These are phyloP conservation scores for Sylvilagus floridanus DNA, from an alignment of 2,797 vertebrate genomes.

Conservation along the genomic window DNA sequence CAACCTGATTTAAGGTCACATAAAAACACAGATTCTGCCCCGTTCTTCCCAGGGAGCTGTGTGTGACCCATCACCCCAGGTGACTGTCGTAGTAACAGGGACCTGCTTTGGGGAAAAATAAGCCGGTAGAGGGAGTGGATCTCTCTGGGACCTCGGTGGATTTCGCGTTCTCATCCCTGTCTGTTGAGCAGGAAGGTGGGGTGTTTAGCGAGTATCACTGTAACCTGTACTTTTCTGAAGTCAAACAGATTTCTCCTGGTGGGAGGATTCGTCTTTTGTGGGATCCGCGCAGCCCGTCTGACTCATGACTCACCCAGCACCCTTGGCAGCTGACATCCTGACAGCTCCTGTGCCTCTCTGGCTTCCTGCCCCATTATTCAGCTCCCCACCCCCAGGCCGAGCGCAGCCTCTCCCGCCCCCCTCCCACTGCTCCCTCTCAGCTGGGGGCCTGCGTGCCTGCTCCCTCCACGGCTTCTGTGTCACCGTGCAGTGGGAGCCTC, in stretches of 20 bases:
- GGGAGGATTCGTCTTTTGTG: conserved; percentile 83
- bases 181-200: conserved; percentile 79
- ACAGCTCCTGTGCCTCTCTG: conserved; percentile 11
- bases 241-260: conserved; percentile 81
- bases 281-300: conserved; percentile 78
- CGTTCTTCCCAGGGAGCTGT: fast-evolving
- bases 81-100: conserved; percentile 49
- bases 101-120: background rate
- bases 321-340: conserved; percentile 66
- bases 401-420: conserved; percentile 60
- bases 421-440: conserved; percentile 54
- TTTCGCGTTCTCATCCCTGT: conserved; percentile 58
- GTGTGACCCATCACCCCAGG: background rate
- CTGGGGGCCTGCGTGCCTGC: background rate
- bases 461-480: conserved; percentile 43
- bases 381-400: background rate
- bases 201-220: conserved; percentile 82
- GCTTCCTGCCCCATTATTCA: conserved; percentile 42
- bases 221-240: conserved; percentile 87
- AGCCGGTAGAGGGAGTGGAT: conserved; percentile 52
- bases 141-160: conserved; percentile 76
- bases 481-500: background rate
- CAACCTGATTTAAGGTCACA: background rate
- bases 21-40: no score
- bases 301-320: conserved; percentile 73